Conservation (phyloP, 2,888 invertebrate genomes). For the Drosophila phalerata region DNA sequence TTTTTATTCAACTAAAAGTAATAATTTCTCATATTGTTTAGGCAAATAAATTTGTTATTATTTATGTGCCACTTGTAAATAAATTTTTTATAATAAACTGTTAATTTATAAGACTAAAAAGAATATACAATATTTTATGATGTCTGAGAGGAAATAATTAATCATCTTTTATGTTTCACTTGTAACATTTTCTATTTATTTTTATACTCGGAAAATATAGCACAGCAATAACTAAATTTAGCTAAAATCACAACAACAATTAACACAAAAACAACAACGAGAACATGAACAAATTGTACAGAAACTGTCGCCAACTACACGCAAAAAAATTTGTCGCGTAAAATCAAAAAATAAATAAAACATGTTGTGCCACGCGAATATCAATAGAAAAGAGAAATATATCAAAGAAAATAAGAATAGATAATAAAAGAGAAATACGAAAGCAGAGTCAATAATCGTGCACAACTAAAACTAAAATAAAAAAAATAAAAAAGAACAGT, state of each 20-base stretch:
- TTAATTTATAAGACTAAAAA: too few relatives aligned
- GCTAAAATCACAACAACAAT: slow-evolving; percentile 28
- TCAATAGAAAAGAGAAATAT: slow-evolving; percentile 39
- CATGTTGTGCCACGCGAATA: slow-evolving; percentile 38
- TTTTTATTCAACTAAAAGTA: not conserved
- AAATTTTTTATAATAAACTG: too few relatives aligned
- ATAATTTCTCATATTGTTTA: not conserved
- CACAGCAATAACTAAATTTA: slow-evolving; percentile 68
- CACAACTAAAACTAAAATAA: slow-evolving; percentile 22
- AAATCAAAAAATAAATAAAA: slow-evolving; percentile 29
- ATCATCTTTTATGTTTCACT: slow-evolving; percentile 31
- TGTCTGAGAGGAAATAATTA: slow-evolving; percentile 5
- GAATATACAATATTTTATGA: too few relatives aligned
- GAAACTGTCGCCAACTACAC: slow-evolving; percentile 74
- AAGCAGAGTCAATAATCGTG: slow-evolving; percentile 8
- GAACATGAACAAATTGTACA: slow-evolving; percentile 62
- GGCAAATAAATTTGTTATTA: slow-evolving; percentile 15
- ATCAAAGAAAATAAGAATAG: slow-evolving; percentile 36
- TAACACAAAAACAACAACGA: slow-evolving; percentile 21
- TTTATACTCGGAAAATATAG: slow-evolving; percentile 32
- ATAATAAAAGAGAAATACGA: slow-evolving; percentile 25
- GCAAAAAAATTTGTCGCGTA: slow-evolving; percentile 55
- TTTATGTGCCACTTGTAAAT: slow-evolving; percentile 22
- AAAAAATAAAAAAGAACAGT: too few relatives aligned
- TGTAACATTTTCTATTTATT: slow-evolving; percentile 28